These are phyloP conservation scores for Centropyge bicolor DNA, from an alignment of 2,797 vertebrate genomes.

Conservation along the genomic window DNA sequence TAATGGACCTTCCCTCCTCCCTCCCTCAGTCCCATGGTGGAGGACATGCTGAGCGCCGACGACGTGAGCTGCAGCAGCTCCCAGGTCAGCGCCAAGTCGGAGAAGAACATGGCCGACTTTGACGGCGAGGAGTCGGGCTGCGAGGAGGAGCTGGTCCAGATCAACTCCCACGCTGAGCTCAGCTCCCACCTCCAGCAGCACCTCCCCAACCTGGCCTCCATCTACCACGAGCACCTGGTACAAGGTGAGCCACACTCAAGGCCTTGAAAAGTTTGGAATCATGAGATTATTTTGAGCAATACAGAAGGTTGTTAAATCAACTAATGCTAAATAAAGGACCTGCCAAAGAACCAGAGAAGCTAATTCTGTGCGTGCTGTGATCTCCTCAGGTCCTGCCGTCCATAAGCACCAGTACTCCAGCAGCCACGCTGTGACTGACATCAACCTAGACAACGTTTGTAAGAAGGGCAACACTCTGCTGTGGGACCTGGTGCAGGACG, in stretches of 20 bases:
- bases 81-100: constrained; percentile 98
- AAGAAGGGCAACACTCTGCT: constrained; percentile 98
- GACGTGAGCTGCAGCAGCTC: constrained; percentile 99
- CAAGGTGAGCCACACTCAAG: constrained; percentile 87
- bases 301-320: not conserved
- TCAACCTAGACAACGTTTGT: constrained; percentile 99
- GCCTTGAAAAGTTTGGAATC: not conserved
- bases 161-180: constrained; percentile 97
- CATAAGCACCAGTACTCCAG: constrained; percentile 97
- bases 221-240: constrained; percentile 97
- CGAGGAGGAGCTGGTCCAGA: constrained; percentile 98
- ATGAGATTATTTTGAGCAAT: not conserved
- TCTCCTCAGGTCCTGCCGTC: constrained; percentile 90
- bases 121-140: constrained; percentile 98
- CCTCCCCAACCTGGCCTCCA: constrained; percentile 97
- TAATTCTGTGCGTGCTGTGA: accelerated
- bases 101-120: constrained; percentile 99
- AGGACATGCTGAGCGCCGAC: constrained; percentile 98
- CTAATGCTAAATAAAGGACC: not conserved
- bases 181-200: constrained; percentile 98
- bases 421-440: constrained; percentile 94
- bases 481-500: constrained; percentile 99
- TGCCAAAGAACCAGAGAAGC: not conserved
- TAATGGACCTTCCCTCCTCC: not conserved
- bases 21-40: constrained; percentile 91